Conservation (phyloP, 1,140 invertebrate genomes). For the Pseudomyrmex flavicornis region DNA sequence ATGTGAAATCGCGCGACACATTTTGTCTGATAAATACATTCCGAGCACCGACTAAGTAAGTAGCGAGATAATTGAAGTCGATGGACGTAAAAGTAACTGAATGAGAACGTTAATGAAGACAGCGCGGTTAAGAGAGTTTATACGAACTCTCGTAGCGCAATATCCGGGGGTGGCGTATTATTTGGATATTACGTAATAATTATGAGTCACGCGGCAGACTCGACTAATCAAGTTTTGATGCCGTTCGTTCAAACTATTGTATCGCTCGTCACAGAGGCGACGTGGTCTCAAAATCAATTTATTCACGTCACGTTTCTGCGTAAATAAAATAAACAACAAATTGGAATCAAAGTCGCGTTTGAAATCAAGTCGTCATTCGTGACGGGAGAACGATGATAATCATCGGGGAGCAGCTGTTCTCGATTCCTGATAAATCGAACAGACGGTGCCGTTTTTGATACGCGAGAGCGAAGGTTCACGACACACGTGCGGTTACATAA, state of each 20-base stretch:
- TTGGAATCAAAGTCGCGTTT: not conserved
- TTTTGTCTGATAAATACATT: too few relatives aligned
- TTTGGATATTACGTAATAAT: not conserved
- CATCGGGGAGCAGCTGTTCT: not conserved
- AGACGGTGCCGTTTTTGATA: not conserved
- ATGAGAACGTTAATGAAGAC: not conserved
- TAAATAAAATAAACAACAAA: too few relatives aligned
- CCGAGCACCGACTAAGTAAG: too few relatives aligned
- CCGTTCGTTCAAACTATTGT: not conserved
- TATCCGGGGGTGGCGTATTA: not conserved
- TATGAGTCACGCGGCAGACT: not conserved
- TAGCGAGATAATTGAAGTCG: too few relatives aligned
- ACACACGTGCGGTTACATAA: conserved; percentile 66
- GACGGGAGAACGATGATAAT: too few relatives aligned
- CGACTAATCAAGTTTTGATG: not conserved
- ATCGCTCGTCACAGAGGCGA: not conserved
- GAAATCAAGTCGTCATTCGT: not conserved
- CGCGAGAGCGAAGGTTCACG: conserved; percentile 41
- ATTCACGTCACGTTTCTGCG: too few relatives aligned
- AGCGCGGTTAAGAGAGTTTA: not conserved
- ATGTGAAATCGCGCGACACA: too few relatives aligned
- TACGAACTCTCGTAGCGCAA: not conserved
- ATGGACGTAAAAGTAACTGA: not conserved
- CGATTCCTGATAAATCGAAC: conserved; percentile 24
- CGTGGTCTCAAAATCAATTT: not conserved